A percentile compares a stretch with the other conserved stretches of the same genome.
phyloP scores from a whole-genome alignment of 1,140 invertebrate genomes.

The Agrilus planipennis region DNA sequence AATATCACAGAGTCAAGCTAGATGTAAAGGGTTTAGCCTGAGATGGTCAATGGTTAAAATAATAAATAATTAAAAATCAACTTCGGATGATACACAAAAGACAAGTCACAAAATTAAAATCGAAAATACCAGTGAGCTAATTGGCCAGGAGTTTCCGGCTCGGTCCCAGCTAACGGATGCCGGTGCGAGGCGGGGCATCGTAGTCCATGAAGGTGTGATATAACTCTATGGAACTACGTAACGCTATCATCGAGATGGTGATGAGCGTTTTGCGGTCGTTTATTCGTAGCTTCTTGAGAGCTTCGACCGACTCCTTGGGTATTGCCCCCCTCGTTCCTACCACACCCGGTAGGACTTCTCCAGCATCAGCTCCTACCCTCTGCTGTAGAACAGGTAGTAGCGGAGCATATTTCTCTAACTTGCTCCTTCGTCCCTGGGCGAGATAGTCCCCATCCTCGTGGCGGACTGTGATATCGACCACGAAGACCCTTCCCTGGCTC shows the following conservation, averaged over 20 bases:
- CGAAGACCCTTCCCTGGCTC: constrained; percentile 13
- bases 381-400: constrained; percentile 13
- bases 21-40: not conserved
- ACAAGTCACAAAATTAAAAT: no score
- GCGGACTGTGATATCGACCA: no score
- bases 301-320: constrained; percentile 17
- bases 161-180: no score
- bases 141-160: no score
- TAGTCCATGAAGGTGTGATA: constrained; percentile 22
- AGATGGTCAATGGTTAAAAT: no score
- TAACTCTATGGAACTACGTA: constrained; percentile 24
- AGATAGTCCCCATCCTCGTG: constrained; percentile 22
- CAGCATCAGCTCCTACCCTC: constrained; percentile 4
- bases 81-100: no score
- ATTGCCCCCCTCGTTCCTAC: constrained; percentile 27
- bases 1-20: not conserved
- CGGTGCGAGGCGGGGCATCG: no score
- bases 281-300: constrained; percentile 16
- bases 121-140: no score
- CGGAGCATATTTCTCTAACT: no score
- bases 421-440: constrained; percentile 18
- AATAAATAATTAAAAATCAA: no score
- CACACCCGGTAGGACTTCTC: constrained; percentile 23
- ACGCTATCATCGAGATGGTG: constrained; percentile 25
- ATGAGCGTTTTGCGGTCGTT: constrained; percentile 9